Conservation (phyloP, 2,888 invertebrate genomes). For the Lepidonotus clava region DNA sequence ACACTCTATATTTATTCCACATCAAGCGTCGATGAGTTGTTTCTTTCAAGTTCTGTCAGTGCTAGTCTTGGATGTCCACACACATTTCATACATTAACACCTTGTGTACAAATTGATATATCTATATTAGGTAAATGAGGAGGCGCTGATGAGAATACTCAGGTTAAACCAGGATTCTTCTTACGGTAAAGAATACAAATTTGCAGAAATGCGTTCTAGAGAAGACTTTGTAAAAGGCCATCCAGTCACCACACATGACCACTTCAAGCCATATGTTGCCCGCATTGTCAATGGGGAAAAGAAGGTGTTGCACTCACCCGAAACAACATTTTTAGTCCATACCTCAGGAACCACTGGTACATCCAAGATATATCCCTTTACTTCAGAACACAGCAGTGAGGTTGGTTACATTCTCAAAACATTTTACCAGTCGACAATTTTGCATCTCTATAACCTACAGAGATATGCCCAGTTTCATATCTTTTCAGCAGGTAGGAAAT, state of each 20-base stretch:
- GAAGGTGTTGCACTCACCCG: not conserved
- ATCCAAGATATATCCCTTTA: slow-evolving; percentile 17
- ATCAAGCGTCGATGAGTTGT: too few relatives aligned
- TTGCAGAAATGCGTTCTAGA: not conserved
- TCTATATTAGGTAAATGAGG: not conserved
- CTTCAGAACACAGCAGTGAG: not conserved
- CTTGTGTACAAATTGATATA: too few relatives aligned
- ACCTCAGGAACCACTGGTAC: slow-evolving; percentile 46
- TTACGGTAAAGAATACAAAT: slow-evolving; percentile 34
- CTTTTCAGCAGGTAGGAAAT: not conserved
- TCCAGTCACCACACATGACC: slow-evolving; percentile 19
- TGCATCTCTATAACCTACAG: not conserved
- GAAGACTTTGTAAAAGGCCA: slow-evolving; percentile 18
- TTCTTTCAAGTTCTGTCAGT: too few relatives aligned
- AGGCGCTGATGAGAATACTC: not conserved
- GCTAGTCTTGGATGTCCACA: too few relatives aligned
- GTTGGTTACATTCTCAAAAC: not conserved
- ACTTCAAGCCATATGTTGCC: slow-evolving; percentile 20
- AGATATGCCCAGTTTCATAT: slow-evolving; percentile 1
- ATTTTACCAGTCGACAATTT: not conserved
- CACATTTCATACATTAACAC: too few relatives aligned
- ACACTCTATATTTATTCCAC: not conserved
- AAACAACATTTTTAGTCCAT: not conserved
- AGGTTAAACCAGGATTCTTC: not conserved
- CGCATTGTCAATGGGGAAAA: slow-evolving; percentile 14